Evolutionary conservation across 2,113 vertebrate species (phyloP).

Genomic region (Sceloporus tristichus): DNA sequence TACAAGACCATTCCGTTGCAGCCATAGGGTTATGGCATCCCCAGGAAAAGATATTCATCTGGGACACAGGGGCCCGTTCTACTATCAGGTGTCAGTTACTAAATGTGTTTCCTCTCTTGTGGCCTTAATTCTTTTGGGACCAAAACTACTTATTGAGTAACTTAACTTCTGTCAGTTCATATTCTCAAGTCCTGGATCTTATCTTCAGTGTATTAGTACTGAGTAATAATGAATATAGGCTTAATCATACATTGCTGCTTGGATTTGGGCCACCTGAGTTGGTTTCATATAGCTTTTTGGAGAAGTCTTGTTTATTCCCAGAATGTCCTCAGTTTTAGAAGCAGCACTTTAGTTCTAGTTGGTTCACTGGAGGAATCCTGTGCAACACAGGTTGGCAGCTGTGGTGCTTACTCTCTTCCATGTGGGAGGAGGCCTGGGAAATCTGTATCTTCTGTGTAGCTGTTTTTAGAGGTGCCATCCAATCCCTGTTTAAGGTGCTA

Average conservation of each 20-base stretch:
- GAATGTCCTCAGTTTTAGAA: not conserved
- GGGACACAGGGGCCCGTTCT: not conserved
- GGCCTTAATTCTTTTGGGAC: constrained; percentile 9
- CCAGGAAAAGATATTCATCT: not conserved
- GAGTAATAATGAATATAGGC: not conserved
- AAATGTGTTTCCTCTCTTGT: not conserved
- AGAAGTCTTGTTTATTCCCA: not conserved
- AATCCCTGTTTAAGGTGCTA: not conserved
- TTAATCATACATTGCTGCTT: not conserved
- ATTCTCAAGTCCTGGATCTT: not conserved
- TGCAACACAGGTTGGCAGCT: not conserved
- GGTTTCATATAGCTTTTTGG: not conserved
- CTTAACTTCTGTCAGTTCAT: not conserved
- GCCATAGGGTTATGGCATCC: not conserved
- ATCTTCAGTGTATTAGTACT: not conserved
- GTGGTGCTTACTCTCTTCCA: not conserved
- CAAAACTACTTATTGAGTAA: not conserved
- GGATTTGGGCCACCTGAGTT: not conserved
- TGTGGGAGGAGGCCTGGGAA: not conserved
- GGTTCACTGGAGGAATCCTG: fast-evolving
- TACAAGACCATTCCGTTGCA: not conserved
- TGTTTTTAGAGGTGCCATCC: not conserved
- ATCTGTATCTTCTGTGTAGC: not conserved
- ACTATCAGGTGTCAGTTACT: not conserved
- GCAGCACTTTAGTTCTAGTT: constrained; percentile 2